Percentiles rank a stretch among this genome's conserved stretches.
phyloP scores from a whole-genome alignment of 2,888 invertebrate genomes.

The Ormyrus pomaceus region DNA sequence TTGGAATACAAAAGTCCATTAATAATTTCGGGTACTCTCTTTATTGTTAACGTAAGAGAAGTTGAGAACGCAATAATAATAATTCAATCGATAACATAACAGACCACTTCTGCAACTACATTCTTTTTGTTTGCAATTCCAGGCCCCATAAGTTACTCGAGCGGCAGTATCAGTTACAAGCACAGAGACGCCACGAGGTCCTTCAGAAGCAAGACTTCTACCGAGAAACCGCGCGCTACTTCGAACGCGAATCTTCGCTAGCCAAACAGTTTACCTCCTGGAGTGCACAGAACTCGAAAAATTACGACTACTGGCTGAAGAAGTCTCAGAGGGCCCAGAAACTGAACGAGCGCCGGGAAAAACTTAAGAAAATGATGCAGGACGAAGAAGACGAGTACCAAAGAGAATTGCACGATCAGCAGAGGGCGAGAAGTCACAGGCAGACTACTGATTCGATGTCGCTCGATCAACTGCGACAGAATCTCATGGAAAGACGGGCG shows the following conservation, averaged over 20 bases:
- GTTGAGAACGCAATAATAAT: too few relatives aligned
- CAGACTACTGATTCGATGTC: constrained; percentile 54
- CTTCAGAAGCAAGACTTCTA: constrained; percentile 65
- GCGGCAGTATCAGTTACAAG: constrained; percentile 69
- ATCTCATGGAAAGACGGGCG: constrained; percentile 63
- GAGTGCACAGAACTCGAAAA: constrained; percentile 61
- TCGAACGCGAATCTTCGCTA: constrained; percentile 66
- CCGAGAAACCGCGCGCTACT: constrained; percentile 68
- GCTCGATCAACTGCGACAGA: constrained; percentile 63
- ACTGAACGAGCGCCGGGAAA: constrained; percentile 62
- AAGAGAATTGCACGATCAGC: constrained; percentile 61
- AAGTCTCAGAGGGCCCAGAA: constrained; percentile 62
- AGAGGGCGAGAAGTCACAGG: constrained; percentile 26
- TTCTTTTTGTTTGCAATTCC: background rate
- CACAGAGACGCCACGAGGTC: constrained; percentile 69
- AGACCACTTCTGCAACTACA: too few relatives aligned
- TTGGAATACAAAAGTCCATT: too few relatives aligned
- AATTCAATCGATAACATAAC: too few relatives aligned
- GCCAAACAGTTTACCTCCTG: constrained; percentile 69
- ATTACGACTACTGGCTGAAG: constrained; percentile 57
- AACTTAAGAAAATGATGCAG: constrained; percentile 63
- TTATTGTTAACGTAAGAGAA: too few relatives aligned
- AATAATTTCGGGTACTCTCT: too few relatives aligned
- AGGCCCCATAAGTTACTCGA: constrained; percentile 65
- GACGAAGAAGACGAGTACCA: constrained; percentile 64